Percentiles rank a stretch among this genome's conserved stretches.
Conservation (phyloP, 2,113 vertebrate genomes). For the Neodon shergylaensis region DNA sequence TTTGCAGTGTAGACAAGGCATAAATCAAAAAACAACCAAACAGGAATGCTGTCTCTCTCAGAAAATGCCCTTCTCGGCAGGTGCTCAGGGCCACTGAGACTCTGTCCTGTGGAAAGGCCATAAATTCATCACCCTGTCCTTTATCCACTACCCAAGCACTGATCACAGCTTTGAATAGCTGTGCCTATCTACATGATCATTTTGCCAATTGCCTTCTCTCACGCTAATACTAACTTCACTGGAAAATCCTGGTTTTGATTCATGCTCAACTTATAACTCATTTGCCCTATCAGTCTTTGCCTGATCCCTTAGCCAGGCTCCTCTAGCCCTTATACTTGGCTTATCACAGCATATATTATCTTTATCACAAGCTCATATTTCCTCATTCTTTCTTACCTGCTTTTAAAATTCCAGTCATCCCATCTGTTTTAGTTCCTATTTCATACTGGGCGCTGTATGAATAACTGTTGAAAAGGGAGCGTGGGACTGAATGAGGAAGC, state of each 20-base stretch:
- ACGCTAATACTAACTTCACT: not conserved
- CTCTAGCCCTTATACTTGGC: not conserved
- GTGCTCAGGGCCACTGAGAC: not conserved
- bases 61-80: not conserved
- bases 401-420: slow-evolving; percentile 16
- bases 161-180: not conserved
- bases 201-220: not conserved
- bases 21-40: not conserved
- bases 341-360: not conserved
- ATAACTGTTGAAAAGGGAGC: not conserved
- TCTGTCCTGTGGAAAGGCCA: not conserved
- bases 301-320: not conserved
- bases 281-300: not conserved
- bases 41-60: not conserved
- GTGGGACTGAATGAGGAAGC: not conserved
- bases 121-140: not conserved
- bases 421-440: not conserved
- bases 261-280: not conserved
- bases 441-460: not conserved
- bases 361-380: not conserved
- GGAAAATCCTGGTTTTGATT: slow-evolving; percentile 23
- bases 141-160: not conserved
- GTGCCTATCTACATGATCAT: not conserved
- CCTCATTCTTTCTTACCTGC: not conserved
- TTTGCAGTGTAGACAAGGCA: not conserved